These are phyloP conservation scores for Phoxinus phoxinus DNA, from an alignment of 2,113 vertebrate species.

Conservation along the genomic window DNA sequence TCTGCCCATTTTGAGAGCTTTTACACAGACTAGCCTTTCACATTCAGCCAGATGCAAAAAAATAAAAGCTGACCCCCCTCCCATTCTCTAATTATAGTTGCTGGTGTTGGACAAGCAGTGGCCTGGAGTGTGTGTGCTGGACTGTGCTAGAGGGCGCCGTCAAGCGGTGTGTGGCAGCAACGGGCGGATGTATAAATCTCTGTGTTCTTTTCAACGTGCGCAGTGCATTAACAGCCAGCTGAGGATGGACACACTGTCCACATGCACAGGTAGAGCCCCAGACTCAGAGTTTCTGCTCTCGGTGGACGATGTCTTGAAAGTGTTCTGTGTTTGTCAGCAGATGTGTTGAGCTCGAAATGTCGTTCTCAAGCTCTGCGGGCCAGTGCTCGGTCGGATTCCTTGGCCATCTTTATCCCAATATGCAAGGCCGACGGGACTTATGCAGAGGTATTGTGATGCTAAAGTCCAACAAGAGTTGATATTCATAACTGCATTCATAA, in stretches of 20 bases:
- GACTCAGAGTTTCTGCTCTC: background rate
- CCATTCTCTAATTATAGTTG: slow-evolving; percentile 6
- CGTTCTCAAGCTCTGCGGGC: slow-evolving; percentile 64
- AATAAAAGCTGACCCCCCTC: background rate
- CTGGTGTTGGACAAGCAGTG: background rate
- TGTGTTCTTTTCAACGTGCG: slow-evolving; percentile 69
- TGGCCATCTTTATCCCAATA: slow-evolving; percentile 65
- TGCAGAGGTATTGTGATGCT: slow-evolving; percentile 56
- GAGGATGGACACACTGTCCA: slow-evolving; percentile 40
- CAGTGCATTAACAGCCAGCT: slow-evolving; percentile 68
- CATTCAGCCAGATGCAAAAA: background rate
- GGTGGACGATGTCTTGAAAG: background rate
- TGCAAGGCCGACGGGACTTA: slow-evolving; percentile 69
- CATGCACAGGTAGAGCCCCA: slow-evolving; percentile 62
- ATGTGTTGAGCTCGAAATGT: slow-evolving; percentile 66
- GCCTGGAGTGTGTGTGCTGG: slow-evolving; percentile 62
- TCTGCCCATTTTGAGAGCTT: background rate
- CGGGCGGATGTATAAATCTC: slow-evolving; percentile 67
- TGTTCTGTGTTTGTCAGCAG: slow-evolving; percentile 48
- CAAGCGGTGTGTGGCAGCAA: slow-evolving; percentile 68
- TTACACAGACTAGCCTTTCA: slow-evolving; percentile 20
- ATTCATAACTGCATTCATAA: too few relatives aligned
- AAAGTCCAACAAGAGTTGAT: too few relatives aligned
- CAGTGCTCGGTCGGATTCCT: slow-evolving; percentile 39
- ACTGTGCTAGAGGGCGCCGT: slow-evolving; percentile 69